Percentiles rank a stretch among this genome's conserved stretches.
Conservation (phyloP, 2,888 invertebrate species). For the Ophioninae sp. region DNA sequence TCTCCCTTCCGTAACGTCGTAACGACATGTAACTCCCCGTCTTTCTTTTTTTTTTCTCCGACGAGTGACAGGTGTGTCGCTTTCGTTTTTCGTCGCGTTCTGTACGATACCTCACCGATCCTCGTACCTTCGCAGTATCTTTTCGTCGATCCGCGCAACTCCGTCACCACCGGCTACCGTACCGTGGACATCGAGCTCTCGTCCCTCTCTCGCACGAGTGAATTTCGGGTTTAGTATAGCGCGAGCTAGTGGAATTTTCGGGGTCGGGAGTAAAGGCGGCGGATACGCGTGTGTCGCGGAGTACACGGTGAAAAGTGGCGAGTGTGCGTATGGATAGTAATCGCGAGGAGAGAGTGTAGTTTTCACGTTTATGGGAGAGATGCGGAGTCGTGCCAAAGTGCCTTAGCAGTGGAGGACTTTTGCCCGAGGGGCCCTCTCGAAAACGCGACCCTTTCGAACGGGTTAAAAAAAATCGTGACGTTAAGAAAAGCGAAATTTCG, state of each 20-base stretch:
- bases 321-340: constrained; percentile 20
- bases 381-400: constrained; percentile 41
- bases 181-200: neutral
- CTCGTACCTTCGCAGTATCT: constrained; percentile 11
- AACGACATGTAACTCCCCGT: constrained; percentile 18
- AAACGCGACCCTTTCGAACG: neutral
- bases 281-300: neutral
- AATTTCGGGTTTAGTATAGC: neutral
- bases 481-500: neutral
- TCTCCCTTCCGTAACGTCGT: constrained; percentile 27
- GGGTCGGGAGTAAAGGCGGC: neutral
- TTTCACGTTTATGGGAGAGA: constrained; percentile 7
- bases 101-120: constrained; percentile 23
- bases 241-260: neutral
- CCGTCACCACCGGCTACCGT: neutral
- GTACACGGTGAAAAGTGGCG: neutral
- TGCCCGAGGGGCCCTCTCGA: neutral
- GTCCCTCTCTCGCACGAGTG: neutral
- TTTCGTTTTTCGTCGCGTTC: constrained; percentile 62
- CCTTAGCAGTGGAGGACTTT: constrained; percentile 15
- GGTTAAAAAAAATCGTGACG: neutral
- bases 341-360: constrained; percentile 12
- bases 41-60: neutral
- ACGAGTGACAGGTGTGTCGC: constrained; percentile 64
- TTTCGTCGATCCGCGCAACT: constrained; percentile 36